Base-by-base conservation (phyloP, 2,797 vertebrate genomes). In the Chelidonichthys spinosus region DNA sequence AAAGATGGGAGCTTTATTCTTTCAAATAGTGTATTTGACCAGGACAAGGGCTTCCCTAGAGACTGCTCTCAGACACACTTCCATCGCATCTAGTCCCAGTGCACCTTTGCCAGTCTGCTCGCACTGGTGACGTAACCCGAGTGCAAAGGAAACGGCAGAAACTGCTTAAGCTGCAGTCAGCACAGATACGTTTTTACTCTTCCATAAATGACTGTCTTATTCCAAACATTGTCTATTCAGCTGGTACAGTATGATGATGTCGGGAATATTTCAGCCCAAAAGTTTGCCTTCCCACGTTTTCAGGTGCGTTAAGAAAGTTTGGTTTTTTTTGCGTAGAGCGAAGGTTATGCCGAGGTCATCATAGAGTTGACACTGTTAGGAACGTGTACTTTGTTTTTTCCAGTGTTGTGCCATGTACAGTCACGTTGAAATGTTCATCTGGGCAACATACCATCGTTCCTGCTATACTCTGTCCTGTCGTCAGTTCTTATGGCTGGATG, bases 331-430 rank as follows among this genome's bases (percentile, higher is more conserved):
- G 55, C 78, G 63, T 68, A 46, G 72, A 77, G 85, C 52, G 63
- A 81, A 80, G 71, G 66, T 55, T 65, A 76, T 52, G 74, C 78
- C 73, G 56, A 71, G 74, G 76, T 86, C 69, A 67, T 65, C 68
- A 80, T 70, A 70, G 72, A 82, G 60, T 59, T 79, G 78, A 85
- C 82, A 74, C 80, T 83, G 79, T 81, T 74, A 49, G 82, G 79
- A 83, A 84, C 35, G 61, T 76, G 65, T 68, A 55, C 53, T 61
- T 81, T 81, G 76, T 84, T 89, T 86, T 25, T 85, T 84, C 74
- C 80, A 85, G 84, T 85, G 85, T 90, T 83, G 83, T 90, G 85
- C 83, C 85, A 87, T 90, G 86, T 90, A 87, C 76, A 84, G 75
- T 84, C 69, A 79, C 58, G 71, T 75, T 72, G 72, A 86, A 62